Evolutionary conservation across 2,888 invertebrate species (phyloP), one percentile per base, ranked within the genome.

Genomic region (Nomada ruficornis): DNA sequence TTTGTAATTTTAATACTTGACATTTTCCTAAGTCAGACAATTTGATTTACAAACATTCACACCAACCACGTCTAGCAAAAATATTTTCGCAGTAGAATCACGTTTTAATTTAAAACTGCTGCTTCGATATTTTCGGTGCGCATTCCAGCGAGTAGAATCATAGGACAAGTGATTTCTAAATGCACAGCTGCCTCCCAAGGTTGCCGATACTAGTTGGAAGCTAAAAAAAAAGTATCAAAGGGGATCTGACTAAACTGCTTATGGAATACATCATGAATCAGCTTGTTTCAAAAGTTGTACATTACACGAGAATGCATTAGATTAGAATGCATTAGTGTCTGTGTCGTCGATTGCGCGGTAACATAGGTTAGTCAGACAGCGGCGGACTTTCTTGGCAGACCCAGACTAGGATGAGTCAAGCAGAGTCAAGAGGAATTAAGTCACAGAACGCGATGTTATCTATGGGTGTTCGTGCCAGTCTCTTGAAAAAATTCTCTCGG

Each of bases 331-430:
- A 36, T 36, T 86, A 20, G 75, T 52, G 88, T 85, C 85, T 82
- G 82, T 57, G 10, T 64, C 54, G 69, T 18, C 70, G 55, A 1
- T 70, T 55, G 20, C 89, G 73, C 67, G 90, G 92, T 91, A 92
- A 91, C 93, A 90, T 92, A 92, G 93, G 92, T 92, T 92, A 92
- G 91, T 92, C 92, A 93, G 93, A 91, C 91, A 65, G 55, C 83
- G 90, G 91, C 92, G 93, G 93, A 88, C 92, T 72, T 62, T 36
- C 60, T 60, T 79, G 69, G 72, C 76, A 59, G 20, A 3, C 69
- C 26, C 82, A 55, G 70, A 59, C 77, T 18, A 9, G 0, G n/a
- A 23, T 69, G 81, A 80, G 69, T 71, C 81, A 57, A 60, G 42
- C 75, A 57, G 10, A 36, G 26, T 26, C 44, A 11, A 15, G 26